Evolutionary conservation across 2,113 vertebrate genomes (phyloP).

Genomic region (Rhagologus leucostigma): DNA sequence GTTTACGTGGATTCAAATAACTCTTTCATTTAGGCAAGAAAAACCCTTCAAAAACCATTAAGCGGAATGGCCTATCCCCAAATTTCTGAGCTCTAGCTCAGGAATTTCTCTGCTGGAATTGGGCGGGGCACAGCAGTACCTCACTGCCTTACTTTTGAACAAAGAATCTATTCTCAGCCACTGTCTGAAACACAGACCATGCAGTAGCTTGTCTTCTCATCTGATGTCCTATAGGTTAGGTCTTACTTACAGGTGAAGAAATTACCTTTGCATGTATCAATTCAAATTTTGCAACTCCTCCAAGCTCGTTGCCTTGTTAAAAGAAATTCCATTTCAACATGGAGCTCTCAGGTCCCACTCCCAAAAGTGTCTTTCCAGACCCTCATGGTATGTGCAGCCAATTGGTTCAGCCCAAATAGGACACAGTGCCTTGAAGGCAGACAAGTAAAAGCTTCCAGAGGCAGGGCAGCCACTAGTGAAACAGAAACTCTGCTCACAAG

Average conservation of each 20-base stretch:
- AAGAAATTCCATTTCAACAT: not conserved
- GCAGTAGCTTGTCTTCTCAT: not conserved
- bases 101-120: not conserved
- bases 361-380: not conserved
- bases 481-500: not conserved
- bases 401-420: not conserved
- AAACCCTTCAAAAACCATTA: not conserved
- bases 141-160: not conserved
- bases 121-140: accelerated
- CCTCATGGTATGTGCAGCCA: not conserved
- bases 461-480: not conserved
- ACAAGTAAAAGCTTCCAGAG: not conserved
- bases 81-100: not conserved
- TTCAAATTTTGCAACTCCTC: not conserved
- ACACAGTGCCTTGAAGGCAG: not conserved
- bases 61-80: not conserved
- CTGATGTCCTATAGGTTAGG: not conserved
- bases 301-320: not conserved
- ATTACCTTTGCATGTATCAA: not conserved
- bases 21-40: not conserved
- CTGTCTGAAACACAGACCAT: not conserved
- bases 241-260: not conserved
- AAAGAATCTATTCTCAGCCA: not conserved
- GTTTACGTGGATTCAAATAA: not conserved
- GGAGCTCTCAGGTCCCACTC: not conserved